Evolutionary conservation across 2,888 invertebrate genomes (phyloP), one percentile per base, ranked within the genome.

Genomic region (Hydrotaea cyrtoneurina): DNA sequence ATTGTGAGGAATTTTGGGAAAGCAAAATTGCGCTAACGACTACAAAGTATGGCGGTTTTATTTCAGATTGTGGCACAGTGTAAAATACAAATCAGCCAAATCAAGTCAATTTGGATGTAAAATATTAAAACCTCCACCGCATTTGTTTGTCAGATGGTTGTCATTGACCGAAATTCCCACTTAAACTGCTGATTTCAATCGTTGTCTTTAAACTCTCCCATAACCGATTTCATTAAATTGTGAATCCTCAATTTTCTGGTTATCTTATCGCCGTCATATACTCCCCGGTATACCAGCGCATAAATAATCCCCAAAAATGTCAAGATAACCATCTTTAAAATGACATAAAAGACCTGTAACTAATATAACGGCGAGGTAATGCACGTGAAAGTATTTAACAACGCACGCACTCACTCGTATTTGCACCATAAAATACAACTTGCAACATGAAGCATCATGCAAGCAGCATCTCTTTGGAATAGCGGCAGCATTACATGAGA

Each of bases 401-500:
- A 55, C 55, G 21, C 55, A 19, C 21, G 55, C n/a, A 26, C 11
- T 23, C 59, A 26, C 23, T 23, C 26, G 21, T 21, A 7, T 7
- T 31, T 31, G 31, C 31, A 31, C 31, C 69, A 19, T 23, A 69
- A 75, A 36, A 36, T 39, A 57, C 8, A 36, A 46, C n/a, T 31
- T 59, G 21, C 13, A 69, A 43, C 71, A 46, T 83, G 72, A 26
- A 69, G 74, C 46, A 23, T 55, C 74, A 4, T 21, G 73, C 76
- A n/a, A n/a, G 81, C 21, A 31, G 3, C 31, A 69, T 17, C 64
- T 19, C 8, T n/a, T n/a, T n/a, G n/a, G n/a, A n/a, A n/a, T n/a
- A n/a, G n/a, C n/a, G 66, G 53, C 73, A 50, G 43, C 81, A 80
- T 72, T 81, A 83, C 79, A 86, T 75, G 71, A 86, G 74, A 81